These are phyloP conservation scores for Gnatocerus cornutus DNA, from an alignment of 2,888 invertebrate genomes.

Conservation along the genomic window DNA sequence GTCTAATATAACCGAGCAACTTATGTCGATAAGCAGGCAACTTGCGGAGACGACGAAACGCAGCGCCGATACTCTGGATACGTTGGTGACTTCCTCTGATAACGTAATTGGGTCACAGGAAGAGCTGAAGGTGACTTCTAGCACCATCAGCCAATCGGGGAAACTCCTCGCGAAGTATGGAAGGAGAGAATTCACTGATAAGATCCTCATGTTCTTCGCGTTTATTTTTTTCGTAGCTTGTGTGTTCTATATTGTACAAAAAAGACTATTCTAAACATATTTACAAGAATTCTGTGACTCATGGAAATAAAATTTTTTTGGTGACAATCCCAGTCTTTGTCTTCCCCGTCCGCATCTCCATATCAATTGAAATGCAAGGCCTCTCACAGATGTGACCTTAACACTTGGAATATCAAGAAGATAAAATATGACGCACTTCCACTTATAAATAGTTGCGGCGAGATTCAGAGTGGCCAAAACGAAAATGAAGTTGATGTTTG, in stretches of 20 bases:
- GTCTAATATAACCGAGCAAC: constrained; percentile 87
- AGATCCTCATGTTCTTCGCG: constrained; percentile 90
- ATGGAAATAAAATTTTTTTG: not conserved
- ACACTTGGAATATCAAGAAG: constrained; percentile 45
- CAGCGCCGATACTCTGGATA: constrained; percentile 89
- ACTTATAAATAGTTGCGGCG: constrained; percentile 11
- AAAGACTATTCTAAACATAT: constrained; percentile 85
- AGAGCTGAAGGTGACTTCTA: constrained; percentile 89
- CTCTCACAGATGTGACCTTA: constrained; percentile 45
- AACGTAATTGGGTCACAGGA: constrained; percentile 83
- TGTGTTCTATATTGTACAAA: constrained; percentile 94
- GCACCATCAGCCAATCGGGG: constrained; percentile 90
- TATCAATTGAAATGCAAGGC: constrained; percentile 41
- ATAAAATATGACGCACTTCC: constrained; percentile 46
- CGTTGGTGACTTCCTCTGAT: constrained; percentile 81
- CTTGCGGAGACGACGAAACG: constrained; percentile 90
- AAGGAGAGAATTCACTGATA: constrained; percentile 95
- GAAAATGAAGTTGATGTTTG: constrained; percentile 22
- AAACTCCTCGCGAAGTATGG: constrained; percentile 96
- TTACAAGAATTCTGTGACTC: not conserved
- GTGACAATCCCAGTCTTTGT: constrained; percentile 4
- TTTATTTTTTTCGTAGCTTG: constrained; percentile 92
- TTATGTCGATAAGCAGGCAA: constrained; percentile 88
- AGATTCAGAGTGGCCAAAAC: not conserved
- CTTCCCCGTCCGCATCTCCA: constrained; percentile 5